Evolutionary conservation across 1,140 invertebrate species (phyloP).

Genomic region (Bombus soroeensis): DNA sequence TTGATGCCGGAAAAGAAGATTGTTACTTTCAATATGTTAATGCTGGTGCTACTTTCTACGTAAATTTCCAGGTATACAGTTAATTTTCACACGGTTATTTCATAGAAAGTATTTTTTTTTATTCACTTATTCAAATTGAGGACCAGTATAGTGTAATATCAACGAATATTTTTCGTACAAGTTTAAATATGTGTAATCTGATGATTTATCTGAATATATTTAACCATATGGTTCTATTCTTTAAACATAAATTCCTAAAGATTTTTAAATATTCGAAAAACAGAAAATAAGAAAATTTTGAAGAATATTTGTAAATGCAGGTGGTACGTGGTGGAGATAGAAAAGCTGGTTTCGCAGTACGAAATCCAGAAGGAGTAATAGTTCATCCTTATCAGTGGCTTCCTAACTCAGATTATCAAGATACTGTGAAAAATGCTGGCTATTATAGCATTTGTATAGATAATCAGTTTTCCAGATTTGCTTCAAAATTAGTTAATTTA

Average conservation of each 20-base stretch:
- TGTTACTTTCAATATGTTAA: slow-evolving; percentile 97
- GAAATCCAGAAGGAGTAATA: slow-evolving; percentile 91
- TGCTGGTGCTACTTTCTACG: slow-evolving; percentile 95
- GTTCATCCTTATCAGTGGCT: slow-evolving; percentile 96
- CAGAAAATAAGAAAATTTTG: background rate
- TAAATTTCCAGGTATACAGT: slow-evolving; percentile 93
- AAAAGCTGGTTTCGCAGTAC: slow-evolving; percentile 95
- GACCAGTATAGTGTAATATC: background rate
- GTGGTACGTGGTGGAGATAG: slow-evolving; percentile 95
- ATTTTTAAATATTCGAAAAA: background rate
- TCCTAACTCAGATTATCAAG: slow-evolving; percentile 93
- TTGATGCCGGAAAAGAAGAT: slow-evolving; percentile 96
- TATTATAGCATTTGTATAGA: slow-evolving; percentile 98
- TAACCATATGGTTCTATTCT: background rate
- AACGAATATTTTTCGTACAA: background rate
- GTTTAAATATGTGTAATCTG: background rate
- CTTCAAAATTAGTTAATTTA: slow-evolving; percentile 95
- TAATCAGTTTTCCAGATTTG: slow-evolving; percentile 96
- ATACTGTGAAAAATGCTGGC: slow-evolving; percentile 89
- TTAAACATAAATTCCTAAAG: background rate
- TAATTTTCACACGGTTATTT: background rate
- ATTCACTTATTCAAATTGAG: background rate
- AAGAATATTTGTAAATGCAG: slow-evolving; percentile 76
- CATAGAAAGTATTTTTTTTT: background rate
- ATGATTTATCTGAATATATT: background rate